Percentiles rank a stretch among this genome's conserved stretches.
These are phyloP conservation scores for Helogale parvula DNA, from an alignment of 2,113 vertebrate genomes.

Conservation along the genomic window DNA sequence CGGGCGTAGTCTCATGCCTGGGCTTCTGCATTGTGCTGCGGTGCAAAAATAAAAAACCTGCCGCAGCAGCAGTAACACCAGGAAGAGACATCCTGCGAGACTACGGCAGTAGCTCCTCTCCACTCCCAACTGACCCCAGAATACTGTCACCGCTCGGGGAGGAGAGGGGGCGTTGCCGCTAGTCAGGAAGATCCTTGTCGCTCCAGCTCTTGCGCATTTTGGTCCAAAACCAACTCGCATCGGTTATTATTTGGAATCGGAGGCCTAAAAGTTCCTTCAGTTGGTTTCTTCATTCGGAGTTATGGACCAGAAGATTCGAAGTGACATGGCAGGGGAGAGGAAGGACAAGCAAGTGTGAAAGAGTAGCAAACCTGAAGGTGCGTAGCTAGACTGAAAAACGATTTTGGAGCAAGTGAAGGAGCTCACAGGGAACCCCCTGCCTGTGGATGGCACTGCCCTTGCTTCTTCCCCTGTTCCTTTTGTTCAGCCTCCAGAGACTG, in stretches of 20 bases:
- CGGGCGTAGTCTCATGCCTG: too few relatives aligned
- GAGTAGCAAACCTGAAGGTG: background rate
- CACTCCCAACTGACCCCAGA: background rate
- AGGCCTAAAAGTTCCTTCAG: slow-evolving; percentile 58
- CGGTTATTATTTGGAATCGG: background rate
- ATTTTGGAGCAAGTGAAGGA: background rate
- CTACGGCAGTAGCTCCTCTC: background rate
- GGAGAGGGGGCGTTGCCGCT: background rate
- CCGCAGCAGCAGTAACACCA: background rate
- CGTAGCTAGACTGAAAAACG: background rate
- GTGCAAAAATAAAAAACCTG: background rate
- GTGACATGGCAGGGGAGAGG: background rate
- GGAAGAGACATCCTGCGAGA: slow-evolving; percentile 13
- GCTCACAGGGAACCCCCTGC: background rate
- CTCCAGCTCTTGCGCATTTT: background rate
- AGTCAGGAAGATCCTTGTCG: background rate
- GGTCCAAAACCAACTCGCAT: background rate
- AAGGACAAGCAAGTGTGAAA: background rate
- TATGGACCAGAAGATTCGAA: slow-evolving; percentile 5
- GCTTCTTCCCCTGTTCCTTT: background rate
- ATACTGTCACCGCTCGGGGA: background rate
- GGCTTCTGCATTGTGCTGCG: background rate
- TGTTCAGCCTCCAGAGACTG: slow-evolving; percentile 33
- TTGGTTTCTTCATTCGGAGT: slow-evolving; percentile 32
- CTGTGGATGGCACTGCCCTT: background rate